A percentile compares a stretch with the other conserved stretches of the same genome.
Conservation (phyloP, 1,140 invertebrate genomes). For the Aphaenogaster floridana region DNA sequence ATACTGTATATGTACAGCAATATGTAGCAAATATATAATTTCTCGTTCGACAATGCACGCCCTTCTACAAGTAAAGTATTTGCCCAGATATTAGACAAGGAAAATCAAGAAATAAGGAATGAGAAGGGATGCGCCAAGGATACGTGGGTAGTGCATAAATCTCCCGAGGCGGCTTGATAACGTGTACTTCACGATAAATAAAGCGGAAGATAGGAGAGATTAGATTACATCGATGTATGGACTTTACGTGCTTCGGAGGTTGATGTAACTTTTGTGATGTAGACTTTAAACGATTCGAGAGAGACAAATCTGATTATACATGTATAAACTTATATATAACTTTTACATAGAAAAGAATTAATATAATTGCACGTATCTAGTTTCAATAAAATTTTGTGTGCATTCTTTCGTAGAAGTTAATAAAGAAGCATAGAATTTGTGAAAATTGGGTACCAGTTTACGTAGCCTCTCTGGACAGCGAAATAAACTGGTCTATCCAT, state of each 20-base stretch:
- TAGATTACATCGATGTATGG: slow-evolving; percentile 25
- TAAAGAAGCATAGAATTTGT: neutral
- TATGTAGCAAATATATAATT: neutral
- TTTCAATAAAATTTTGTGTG: neutral
- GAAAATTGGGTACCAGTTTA: neutral
- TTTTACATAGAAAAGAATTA: neutral
- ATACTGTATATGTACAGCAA: too few relatives aligned
- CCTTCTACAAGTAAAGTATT: neutral
- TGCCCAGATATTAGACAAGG: neutral
- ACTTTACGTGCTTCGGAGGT: neutral
- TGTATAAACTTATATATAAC: neutral
- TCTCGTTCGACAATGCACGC: neutral
- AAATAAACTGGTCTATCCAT: neutral
- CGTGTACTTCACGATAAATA: slow-evolving; percentile 39
- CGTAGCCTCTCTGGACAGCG: neutral
- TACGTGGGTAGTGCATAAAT: slow-evolving; percentile 6
- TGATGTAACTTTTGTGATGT: neutral
- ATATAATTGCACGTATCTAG: neutral
- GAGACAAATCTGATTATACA: neutral
- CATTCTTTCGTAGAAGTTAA: neutral
- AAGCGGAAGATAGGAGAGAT: slow-evolving; percentile 7
- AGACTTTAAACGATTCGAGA: neutral
- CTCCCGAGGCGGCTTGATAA: slow-evolving; percentile 1
- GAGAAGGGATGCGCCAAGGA: slow-evolving; percentile 1
- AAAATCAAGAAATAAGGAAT: neutral